A percentile compares a stretch with the other conserved stretches of the same genome.
phyloP scores from a whole-genome alignment of 2,113 vertebrate species.

The Ptyas mucosa region DNA sequence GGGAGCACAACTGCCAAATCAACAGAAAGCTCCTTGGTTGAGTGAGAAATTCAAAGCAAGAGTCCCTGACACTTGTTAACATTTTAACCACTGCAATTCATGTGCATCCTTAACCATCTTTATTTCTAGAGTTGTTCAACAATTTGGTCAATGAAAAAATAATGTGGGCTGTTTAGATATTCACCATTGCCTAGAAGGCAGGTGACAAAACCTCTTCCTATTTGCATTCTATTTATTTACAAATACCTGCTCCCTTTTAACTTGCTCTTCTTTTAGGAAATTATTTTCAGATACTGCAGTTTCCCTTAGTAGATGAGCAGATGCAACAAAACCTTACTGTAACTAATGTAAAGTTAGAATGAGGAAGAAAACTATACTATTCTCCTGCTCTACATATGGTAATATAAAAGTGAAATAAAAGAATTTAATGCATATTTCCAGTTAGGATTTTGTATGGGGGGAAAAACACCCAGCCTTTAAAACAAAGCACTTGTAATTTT shows the following conservation, averaged over 20 bases:
- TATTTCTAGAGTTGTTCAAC: neutral
- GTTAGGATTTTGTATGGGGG: neutral
- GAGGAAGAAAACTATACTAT: neutral
- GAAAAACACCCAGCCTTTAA: neutral
- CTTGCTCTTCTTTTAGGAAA: neutral
- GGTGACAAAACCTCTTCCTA: neutral
- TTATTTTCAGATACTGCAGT: neutral
- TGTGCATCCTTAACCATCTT: neutral
- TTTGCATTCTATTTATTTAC: neutral
- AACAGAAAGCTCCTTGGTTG: neutral
- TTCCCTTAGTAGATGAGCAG: neutral
- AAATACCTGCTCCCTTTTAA: neutral
- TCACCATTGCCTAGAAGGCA: neutral
- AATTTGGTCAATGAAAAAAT: neutral
- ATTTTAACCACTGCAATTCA: neutral
- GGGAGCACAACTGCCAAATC: neutral
- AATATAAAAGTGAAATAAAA: neutral
- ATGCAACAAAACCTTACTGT: neutral
- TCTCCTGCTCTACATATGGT: neutral
- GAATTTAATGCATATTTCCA: neutral
- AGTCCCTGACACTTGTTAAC: neutral
- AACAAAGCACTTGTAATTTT: neutral
- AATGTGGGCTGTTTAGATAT: neutral
- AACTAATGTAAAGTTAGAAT: neutral
- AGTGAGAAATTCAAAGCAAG: neutral